A percentile compares a stretch with the other conserved stretches of the same genome.
Evolutionary conservation across 2,113 vertebrate genomes (phyloP).

Genomic region (Camarhynchus parvulus): DNA sequence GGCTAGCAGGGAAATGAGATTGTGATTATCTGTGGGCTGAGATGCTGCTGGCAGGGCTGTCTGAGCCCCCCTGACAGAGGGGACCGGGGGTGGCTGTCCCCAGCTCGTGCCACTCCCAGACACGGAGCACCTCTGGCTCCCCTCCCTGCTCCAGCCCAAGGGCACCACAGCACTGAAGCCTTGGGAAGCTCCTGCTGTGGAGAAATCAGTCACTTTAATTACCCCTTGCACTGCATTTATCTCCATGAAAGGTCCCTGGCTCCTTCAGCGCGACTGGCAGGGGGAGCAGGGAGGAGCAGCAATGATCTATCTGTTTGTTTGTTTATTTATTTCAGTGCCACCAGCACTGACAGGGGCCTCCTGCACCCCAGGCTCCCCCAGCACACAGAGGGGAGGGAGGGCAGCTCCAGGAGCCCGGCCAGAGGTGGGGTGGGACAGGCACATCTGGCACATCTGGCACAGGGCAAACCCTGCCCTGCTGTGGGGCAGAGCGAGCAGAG

Average conservation of each 20-base stretch:
- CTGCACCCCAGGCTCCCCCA: not conserved
- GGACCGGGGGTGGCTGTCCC: not conserved
- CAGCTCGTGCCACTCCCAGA: not conserved
- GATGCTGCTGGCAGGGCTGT: not conserved
- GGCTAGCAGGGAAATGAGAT: not conserved
- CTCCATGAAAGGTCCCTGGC: constrained; percentile 53
- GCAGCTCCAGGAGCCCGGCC: not conserved
- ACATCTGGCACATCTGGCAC: not conserved
- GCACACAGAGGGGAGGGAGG: not conserved
- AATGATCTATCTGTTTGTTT: constrained; percentile 17
- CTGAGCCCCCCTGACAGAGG: not conserved
- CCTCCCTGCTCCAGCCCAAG: not conserved
- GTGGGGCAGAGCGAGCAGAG: not conserved
- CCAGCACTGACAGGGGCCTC: not conserved
- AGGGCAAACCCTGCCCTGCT: not conserved
- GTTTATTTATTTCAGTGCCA: not conserved
- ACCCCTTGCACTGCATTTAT: constrained; percentile 55
- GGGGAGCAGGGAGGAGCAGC: not conserved
- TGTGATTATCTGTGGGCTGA: not conserved
- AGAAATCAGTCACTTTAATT: constrained; percentile 68
- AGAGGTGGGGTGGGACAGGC: not conserved
- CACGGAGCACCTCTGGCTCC: accelerated
- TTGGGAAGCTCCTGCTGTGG: not conserved
- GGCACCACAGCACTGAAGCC: not conserved
- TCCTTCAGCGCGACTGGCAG: constrained; percentile 44